Conservation (phyloP, 1,140 invertebrate genomes). For the Ooceraea biroi region DNA sequence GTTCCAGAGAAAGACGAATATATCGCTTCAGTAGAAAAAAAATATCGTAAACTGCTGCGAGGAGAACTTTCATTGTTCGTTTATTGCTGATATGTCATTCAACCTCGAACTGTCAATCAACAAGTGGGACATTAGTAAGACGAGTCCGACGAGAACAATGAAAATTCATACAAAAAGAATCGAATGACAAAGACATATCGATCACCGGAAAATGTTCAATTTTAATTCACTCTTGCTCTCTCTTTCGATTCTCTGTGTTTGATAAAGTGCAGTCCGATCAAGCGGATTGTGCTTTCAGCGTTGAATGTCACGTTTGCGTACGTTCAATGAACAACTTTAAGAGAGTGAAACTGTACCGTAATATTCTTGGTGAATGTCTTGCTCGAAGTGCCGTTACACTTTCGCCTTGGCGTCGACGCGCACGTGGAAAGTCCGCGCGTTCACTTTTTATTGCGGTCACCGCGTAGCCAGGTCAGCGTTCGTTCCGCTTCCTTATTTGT, state of each 20-base stretch:
- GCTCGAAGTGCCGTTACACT: conserved; percentile 23
- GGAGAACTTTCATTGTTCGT: background rate
- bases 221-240: background rate
- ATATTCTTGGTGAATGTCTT: conserved; percentile 29
- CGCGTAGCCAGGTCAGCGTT: background rate
- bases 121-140: background rate
- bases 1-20: background rate
- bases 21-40: background rate
- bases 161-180: background rate
- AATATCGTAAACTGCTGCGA: background rate
- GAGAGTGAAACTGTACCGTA: background rate
- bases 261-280: background rate
- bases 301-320: background rate
- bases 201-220: too few species aligned
- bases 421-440: conserved; percentile 16
- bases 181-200: background rate
- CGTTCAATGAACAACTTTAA: background rate
- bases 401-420: conserved; percentile 10
- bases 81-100: background rate
- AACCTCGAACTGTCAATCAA: background rate
- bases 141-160: conserved; percentile 12
- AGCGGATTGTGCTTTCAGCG: background rate
- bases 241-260: background rate
- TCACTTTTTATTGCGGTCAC: conserved; percentile 5
- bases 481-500: background rate